Base-by-base conservation (phyloP, 2,888 invertebrate genomes). In the Venusia cambrica region DNA sequence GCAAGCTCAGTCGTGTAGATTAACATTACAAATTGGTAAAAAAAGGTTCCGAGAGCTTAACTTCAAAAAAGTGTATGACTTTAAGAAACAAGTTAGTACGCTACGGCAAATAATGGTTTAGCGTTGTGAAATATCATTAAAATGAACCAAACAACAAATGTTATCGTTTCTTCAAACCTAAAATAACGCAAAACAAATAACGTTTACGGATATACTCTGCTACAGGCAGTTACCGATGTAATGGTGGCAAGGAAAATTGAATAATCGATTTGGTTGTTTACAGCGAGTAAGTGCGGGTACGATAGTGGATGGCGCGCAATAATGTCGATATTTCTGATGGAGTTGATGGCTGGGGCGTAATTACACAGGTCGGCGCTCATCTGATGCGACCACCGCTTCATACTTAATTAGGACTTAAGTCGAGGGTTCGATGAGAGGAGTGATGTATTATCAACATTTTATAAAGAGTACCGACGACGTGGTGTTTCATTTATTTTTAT, bases 321-420 rank as follows among this genome's bases (percentile, higher is more conserved):
- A 30, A 33, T 33, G 36, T 45, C 25, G 41, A 41, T 41, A 38
- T 38, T 45, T 28, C 27, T 22, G 36, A 26, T 25, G 19, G 31
- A 32, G 36, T 34, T 30, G 33, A 33, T 33, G 39, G 22, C 27
- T 20, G 26, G 20, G 15, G 26, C 29, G 28, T 43, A 43, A 43
- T 43, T 43, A 43, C 35, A 31, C 16, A 31, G 16, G 21, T 28
- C 21, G 31, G 17, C 22, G 14, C 20, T 5, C 17, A 15, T n/a
- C 34, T 38, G 31, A 37, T 38, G 43, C 38, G 35, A 35, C 38
- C 43, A 38, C 13, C 25, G 20, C 28, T 43, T 38, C 29, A 43
- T 32, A 28, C 24, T 28, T 38, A 27, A 43, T 43, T 35, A 43
- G 28, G 34, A 28, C 28, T n/a, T n/a, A n/a, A n/a, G n/a, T n/a